Evolutionary conservation across 2,797 vertebrate genomes (phyloP).

Genomic region (Coracias cyanogaster): DNA sequence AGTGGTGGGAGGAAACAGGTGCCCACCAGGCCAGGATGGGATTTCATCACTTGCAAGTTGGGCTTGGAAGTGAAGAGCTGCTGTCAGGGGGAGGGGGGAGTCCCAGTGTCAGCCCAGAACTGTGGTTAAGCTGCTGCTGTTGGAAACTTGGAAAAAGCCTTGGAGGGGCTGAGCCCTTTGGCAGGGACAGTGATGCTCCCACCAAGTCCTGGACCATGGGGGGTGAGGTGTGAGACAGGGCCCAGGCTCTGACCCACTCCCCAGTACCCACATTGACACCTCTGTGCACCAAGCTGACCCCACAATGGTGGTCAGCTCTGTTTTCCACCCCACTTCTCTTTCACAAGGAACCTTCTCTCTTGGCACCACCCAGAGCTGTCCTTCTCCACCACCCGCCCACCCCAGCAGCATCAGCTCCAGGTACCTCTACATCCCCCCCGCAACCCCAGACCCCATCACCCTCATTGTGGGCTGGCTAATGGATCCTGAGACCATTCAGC

Average conservation of each 20-base stretch:
- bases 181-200: neutral
- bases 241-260: neutral
- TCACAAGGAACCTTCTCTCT: neutral
- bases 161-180: neutral
- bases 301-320: fast-evolving
- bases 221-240: fast-evolving
- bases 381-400: neutral
- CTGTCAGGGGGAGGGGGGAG: neutral
- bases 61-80: neutral
- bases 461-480: neutral
- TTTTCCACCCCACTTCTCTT: neutral
- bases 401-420: neutral
- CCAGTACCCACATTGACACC: neutral
- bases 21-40: too few species aligned
- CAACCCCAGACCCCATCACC: fast-evolving
- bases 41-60: neutral
- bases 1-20: neutral
- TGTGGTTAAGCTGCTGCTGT: neutral
- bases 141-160: neutral
- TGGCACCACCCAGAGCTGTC: fast-evolving
- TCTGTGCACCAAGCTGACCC: neutral
- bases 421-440: neutral
- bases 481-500: neutral
- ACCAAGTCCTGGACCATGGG: fast-evolving
- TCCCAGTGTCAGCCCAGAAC: neutral